Evolutionary conservation across 2,113 vertebrate genomes (phyloP), one percentile per base, ranked within the genome.

Genomic region (Orycteropus afer): DNA sequence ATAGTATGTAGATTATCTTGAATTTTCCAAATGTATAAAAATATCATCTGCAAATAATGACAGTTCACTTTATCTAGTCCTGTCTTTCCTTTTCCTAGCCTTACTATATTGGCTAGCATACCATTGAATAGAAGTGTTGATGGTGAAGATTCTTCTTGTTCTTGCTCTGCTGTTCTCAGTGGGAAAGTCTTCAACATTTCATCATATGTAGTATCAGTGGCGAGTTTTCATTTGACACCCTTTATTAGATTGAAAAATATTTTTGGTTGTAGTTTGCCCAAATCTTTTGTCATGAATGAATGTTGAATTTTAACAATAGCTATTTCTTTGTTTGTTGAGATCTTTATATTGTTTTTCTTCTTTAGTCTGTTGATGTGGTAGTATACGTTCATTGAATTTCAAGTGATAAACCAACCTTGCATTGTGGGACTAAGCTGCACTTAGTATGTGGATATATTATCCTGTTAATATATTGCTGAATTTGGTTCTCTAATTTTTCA

Each of bases 401-500:
- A 92, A 51, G 74, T 45, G 34, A 82, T 77, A 81, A 92, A 55
- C 13, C 18, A 73, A 53, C 49, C 8, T 73, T 86, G 17, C 18
- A 63, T 86, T 78, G 40, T 92, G 63, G 23, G 51, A 69, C 86
- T 84, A 40, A 95, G 82, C 13, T 47, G 32, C 71, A 49, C 9
- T 65, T 76, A 55, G 13, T 65, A 3, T 87, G 10, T 37, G 90
- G 69, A 74, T 42, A 25, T 76, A n/a, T 71, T 89, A 34, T 47
- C 80, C 27, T 57, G 9, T 92, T 59, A 73, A 61, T 92, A 65
- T 61, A 53, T 45, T 53, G 25, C 25, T 87, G 15, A 11, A 53
- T 74, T 95, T 87, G 12, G 47, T 88, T 92, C 65, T 12, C 34
- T 96, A 45, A 49, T 86, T 57, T 86, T 90, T 92, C 51, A 86